Conservation (phyloP, 2,797 vertebrate species). For the Champsocephalus gunnari region DNA sequence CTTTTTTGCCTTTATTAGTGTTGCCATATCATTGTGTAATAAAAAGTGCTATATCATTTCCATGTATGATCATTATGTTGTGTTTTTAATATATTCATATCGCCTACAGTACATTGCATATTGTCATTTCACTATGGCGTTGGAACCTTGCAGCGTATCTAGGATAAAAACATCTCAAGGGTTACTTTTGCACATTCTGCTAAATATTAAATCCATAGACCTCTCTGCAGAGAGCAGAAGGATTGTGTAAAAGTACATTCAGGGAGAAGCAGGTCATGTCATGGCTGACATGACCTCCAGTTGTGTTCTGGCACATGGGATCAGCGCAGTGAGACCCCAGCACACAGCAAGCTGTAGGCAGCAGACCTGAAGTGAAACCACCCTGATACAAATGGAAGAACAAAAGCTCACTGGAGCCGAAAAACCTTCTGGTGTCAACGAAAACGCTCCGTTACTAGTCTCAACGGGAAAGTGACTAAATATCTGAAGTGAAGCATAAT, state of each 20-base stretch:
- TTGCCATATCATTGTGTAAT: neutral
- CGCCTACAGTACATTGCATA: neutral
- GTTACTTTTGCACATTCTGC: neutral
- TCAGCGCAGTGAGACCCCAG: neutral
- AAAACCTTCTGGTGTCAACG: neutral
- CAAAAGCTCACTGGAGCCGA: neutral
- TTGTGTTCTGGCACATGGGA: slow-evolving; percentile 1
- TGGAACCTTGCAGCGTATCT: neutral
- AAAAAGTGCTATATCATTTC: too few species aligned
- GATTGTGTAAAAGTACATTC: neutral
- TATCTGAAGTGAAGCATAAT: neutral
- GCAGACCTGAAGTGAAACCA: neutral
- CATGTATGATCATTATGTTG: too few species aligned
- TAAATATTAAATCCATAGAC: neutral
- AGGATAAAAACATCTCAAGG: neutral
- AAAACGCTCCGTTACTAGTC: neutral
- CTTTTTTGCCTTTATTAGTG: neutral
- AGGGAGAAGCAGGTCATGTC: neutral
- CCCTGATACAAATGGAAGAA: neutral
- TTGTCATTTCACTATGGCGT: neutral
- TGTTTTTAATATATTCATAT: neutral
- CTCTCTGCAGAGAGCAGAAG: neutral
- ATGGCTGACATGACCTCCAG: neutral
- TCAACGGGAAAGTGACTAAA: neutral
- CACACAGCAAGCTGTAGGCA: neutral